Evolutionary conservation across 1,140 invertebrate genomes (phyloP).

Genomic region (Drosophila tani): DNA sequence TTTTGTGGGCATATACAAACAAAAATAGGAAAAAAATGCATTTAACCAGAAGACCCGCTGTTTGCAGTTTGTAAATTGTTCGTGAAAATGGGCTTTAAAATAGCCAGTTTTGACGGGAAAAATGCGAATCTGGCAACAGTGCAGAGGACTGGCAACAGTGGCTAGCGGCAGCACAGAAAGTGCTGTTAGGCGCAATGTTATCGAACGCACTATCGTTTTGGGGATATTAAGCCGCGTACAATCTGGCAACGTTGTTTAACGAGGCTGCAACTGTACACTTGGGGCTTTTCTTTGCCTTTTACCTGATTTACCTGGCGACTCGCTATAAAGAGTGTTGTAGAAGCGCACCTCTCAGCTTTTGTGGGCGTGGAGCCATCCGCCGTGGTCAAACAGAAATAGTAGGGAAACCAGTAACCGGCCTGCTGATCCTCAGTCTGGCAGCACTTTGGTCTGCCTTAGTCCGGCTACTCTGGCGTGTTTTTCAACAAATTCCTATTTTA

Average conservation of each 20-base stretch:
- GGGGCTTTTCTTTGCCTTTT: not conserved
- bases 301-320: not conserved
- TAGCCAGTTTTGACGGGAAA: too few relatives aligned
- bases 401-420: not conserved
- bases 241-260: not conserved
- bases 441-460: not conserved
- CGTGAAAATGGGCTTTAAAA: too few relatives aligned
- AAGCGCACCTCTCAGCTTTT: not conserved
- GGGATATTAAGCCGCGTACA: not conserved
- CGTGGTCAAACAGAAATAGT: not conserved
- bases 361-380: not conserved
- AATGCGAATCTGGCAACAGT: too few relatives aligned
- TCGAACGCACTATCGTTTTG: not conserved
- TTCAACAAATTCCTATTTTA: constrained; percentile 44
- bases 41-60: too few relatives aligned
- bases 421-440: not conserved
- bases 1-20: too few relatives aligned
- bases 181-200: constrained; percentile 19
- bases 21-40: too few relatives aligned
- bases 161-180: constrained; percentile 16
- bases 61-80: too few relatives aligned
- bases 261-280: not conserved
- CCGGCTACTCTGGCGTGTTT: constrained; percentile 30
- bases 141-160: too few relatives aligned
- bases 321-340: not conserved